Evolutionary conservation across 2,113 vertebrate species (phyloP).

Genomic region (Sander lucioperca): DNA sequence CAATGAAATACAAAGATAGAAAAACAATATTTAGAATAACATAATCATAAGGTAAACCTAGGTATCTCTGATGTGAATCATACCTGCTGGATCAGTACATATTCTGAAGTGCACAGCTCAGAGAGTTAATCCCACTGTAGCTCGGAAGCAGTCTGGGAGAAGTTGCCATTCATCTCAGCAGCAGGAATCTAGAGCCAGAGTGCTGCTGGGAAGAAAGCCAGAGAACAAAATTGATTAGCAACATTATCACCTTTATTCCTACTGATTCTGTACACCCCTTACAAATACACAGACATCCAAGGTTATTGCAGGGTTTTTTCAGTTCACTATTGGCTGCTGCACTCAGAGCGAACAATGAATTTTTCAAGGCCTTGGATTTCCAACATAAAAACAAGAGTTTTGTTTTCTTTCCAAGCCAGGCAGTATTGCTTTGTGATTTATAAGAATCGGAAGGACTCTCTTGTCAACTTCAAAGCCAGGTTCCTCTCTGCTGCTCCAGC

Average conservation of each 20-base stretch:
- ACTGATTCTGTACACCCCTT: slow-evolving; percentile 1
- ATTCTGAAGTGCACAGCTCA: not conserved
- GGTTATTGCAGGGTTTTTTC: slow-evolving; percentile 44
- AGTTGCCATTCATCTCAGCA: slow-evolving; percentile 5
- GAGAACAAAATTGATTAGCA: slow-evolving; percentile 57
- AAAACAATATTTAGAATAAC: not conserved
- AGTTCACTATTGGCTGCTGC: slow-evolving; percentile 25
- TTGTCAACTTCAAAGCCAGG: not conserved
- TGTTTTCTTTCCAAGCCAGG: not conserved
- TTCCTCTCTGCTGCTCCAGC: slow-evolving; percentile 13
- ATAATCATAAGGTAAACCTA: not conserved
- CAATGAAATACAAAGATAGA: not conserved
- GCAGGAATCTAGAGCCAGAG: slow-evolving; percentile 28
- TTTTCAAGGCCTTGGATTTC: slow-evolving; percentile 57
- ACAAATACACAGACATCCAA: slow-evolving; percentile 18
- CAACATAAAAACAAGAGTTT: slow-evolving; percentile 33
- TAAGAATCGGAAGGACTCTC: slow-evolving; percentile 26
- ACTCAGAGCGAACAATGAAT: slow-evolving; percentile 15
- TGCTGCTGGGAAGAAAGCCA: slow-evolving; percentile 45
- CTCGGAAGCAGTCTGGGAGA: slow-evolving; percentile 19
- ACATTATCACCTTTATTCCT: slow-evolving; percentile 58
- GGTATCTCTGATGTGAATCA: not conserved
- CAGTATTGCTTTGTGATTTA: slow-evolving; percentile 35
- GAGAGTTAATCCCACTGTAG: slow-evolving; percentile 30
- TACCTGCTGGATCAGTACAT: not conserved